These are phyloP conservation scores for Phymatocera aterrima DNA, from an alignment of 2,888 invertebrate genomes.

Conservation along the genomic window DNA sequence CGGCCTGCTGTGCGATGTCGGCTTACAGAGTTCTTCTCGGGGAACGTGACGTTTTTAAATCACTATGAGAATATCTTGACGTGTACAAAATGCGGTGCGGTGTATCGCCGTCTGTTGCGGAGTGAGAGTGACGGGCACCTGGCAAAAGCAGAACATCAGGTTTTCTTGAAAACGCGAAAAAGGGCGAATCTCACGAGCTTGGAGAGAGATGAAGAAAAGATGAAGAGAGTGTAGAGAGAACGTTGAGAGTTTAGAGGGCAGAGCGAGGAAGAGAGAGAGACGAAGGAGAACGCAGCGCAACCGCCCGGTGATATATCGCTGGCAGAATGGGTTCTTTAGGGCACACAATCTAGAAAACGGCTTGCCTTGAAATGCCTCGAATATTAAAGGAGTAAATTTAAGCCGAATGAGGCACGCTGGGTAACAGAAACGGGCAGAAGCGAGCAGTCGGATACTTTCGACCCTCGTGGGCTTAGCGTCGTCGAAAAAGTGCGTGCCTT, in stretches of 20 bases:
- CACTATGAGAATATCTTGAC: conserved; percentile 43
- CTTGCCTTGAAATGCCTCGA: conserved; percentile 44
- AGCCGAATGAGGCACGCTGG: conserved; percentile 44
- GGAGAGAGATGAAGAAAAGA: conserved; percentile 46
- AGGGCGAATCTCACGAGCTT: conserved; percentile 50
- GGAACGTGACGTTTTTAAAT: conserved; percentile 42
- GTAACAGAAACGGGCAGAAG: conserved; percentile 34
- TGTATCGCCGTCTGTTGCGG: conserved; percentile 32
- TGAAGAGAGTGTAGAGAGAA: conserved; percentile 10
- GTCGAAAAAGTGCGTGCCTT: conserved; percentile 41
- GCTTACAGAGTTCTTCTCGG: conserved; percentile 13
- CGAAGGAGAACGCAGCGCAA: conserved; percentile 36
- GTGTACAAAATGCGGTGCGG: conserved; percentile 29
- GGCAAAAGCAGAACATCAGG: conserved; percentile 19
- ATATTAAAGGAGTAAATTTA: conserved; percentile 49
- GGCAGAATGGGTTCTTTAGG: conserved; percentile 46
- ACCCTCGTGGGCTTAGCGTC: conserved; percentile 31
- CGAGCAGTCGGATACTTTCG: conserved; percentile 35
- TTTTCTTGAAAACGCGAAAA: conserved; percentile 38
- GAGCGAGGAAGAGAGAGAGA: conserved; percentile 31
- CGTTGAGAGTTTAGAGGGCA: background rate
- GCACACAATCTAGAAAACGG: conserved; percentile 48
- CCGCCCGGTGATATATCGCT: conserved; percentile 46
- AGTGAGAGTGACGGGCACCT: conserved; percentile 41
- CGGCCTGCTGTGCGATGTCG: background rate